Percentiles rank a stretch among this genome's conserved stretches.
Conservation (phyloP, 2,888 invertebrate species). For the Acanthosepion pharaonis region DNA sequence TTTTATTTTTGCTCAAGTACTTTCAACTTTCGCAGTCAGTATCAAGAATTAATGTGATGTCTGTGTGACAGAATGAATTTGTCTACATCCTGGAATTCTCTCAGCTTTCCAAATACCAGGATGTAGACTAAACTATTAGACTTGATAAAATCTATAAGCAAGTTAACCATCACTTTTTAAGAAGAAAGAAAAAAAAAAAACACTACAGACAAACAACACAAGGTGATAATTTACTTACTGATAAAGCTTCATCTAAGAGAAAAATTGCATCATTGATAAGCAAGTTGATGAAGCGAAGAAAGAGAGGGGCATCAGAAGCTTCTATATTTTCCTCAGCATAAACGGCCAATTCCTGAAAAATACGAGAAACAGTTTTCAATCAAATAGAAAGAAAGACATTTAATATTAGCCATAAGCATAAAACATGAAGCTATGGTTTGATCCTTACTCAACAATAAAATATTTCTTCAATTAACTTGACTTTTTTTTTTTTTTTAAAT, state of each 20-base stretch:
- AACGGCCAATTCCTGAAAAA: constrained; percentile 81
- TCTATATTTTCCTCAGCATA: constrained; percentile 92
- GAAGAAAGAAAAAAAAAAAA: not conserved
- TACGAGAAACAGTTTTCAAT: not conserved
- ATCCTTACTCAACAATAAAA: too few species aligned
- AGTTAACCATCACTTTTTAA: not conserved
- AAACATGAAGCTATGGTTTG: not conserved
- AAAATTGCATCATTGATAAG: constrained; percentile 98
- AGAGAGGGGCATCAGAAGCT: constrained; percentile 90
- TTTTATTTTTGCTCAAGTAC: too few species aligned
- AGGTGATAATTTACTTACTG: constrained; percentile 61
- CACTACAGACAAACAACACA: not conserved
- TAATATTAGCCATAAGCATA: not conserved
- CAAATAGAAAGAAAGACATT: not conserved
- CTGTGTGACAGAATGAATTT: too few species aligned
- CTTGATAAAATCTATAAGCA: constrained; percentile 37
- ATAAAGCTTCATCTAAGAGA: constrained; percentile 88
- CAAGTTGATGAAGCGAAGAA: constrained; percentile 94
- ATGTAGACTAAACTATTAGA: too few species aligned
- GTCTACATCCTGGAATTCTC: too few species aligned
- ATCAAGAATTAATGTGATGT: too few species aligned
- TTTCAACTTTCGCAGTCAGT: too few species aligned
- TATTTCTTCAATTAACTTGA: too few species aligned
- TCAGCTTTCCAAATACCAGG: too few species aligned
- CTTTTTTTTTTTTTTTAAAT: too few species aligned